Evolutionary conservation across 2,888 invertebrate genomes (phyloP).

Genomic region (Harpalus rubripes): DNA sequence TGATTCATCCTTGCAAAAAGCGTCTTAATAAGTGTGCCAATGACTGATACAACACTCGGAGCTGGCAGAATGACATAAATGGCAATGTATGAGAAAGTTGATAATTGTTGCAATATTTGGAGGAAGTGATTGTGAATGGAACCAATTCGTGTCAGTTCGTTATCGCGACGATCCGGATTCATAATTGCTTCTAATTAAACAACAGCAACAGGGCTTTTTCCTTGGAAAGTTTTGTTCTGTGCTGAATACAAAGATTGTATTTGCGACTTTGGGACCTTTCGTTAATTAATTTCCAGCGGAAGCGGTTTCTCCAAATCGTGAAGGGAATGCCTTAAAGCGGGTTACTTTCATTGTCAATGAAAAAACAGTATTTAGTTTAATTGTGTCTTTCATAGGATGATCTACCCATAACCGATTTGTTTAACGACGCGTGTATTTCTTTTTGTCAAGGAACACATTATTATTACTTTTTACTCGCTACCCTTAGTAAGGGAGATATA

Average conservation of each 20-base stretch:
- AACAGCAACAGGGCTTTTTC: conserved; percentile 13
- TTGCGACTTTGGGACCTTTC: background rate
- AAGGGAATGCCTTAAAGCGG: conserved; percentile 29
- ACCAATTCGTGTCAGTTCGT: conserved; percentile 32
- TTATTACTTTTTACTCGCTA: too few species aligned
- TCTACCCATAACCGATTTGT: background rate
- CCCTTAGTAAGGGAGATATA: too few species aligned
- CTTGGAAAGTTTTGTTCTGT: conserved; percentile 30
- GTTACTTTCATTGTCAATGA: conserved; percentile 44
- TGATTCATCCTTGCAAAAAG: background rate
- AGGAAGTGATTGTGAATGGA: conserved; percentile 16
- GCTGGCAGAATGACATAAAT: background rate
- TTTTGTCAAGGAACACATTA: conserved; percentile 45
- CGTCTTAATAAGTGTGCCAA: background rate
- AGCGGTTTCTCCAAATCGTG: conserved; percentile 18
- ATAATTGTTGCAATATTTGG: conserved; percentile 51
- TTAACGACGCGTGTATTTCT: background rate
- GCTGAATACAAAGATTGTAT: conserved; percentile 16
- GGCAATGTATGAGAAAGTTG: conserved; percentile 37
- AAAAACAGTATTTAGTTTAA: conserved; percentile 46
- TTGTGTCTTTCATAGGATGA: conserved; percentile 36
- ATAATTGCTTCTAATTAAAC: conserved; percentile 45
- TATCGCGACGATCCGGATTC: conserved; percentile 44
- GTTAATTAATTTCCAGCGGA: conserved; percentile 39
- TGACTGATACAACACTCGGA: background rate